Base-by-base conservation (phyloP, 2,797 vertebrate species). In the Numenius phaeopus region DNA sequence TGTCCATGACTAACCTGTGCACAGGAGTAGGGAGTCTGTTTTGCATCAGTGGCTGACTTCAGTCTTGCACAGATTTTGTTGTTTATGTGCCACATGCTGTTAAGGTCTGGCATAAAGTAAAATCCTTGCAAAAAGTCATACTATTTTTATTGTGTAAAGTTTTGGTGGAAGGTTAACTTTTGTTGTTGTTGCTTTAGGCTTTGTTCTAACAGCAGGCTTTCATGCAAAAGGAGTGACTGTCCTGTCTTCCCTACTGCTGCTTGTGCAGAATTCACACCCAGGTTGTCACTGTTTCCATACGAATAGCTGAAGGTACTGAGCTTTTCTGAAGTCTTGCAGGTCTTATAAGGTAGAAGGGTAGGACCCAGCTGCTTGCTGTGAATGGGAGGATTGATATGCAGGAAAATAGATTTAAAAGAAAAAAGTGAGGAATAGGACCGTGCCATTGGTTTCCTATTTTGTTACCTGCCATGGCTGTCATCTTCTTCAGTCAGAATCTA, bases 281-380 rank as follows among this genome's bases (percentile, higher is more conserved):
- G 0, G 0, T 40, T 78, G 52, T 46, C 49, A 40, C 21, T 1
- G 0, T 80, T 84, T 46, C 62, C 34, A 23, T 55, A 20, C 0
- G 0, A 20, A 14, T 49, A 87, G 34, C 30, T 78, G 16, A 42
- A 82, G 57, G n/a, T 81, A 39, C 47, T 70, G 42, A 40, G 37
- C 29, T 90, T 62, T 83, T 58, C 57, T 59, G 52, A 73, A 85
- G 22, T 37, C 76, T 80, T 57, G 14, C 7, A 62, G 23, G n/a
- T 67, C 14, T 82, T 72, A 32, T 0, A 19, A 11, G 3, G 5
- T n/a, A 46, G 50, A 30, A 58, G 5, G 7, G 5, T 83, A 9
- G 19, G 32, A 75, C 19, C 6, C 44, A 78, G 32, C 40, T 94
- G 34, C 26, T 37, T 70, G 7, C 67, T 93, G 42, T 64, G 71